Conservation (phyloP, 2,888 invertebrate genomes). For the Aspidiotus destructor region DNA sequence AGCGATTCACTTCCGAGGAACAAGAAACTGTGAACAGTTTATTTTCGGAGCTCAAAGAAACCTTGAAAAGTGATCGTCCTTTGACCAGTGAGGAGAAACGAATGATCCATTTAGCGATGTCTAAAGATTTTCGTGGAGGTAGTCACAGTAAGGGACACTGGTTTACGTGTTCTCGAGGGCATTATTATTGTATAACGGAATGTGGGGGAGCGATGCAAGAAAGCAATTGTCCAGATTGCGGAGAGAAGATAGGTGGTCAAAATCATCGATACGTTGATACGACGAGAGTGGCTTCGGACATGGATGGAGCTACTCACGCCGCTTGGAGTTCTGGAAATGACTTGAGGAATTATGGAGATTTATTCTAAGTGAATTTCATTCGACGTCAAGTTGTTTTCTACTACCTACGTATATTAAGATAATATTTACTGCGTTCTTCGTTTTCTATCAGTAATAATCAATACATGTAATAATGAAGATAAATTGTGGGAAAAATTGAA, state of each 20-base stretch:
- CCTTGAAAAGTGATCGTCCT: constrained; percentile 36
- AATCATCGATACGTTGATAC: constrained; percentile 45
- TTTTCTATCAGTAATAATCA: too few species aligned
- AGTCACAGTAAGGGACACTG: constrained; percentile 51
- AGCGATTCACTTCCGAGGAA: constrained; percentile 36
- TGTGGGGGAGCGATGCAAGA: constrained; percentile 56
- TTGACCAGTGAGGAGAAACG: constrained; percentile 45
- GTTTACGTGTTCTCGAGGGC: constrained; percentile 63
- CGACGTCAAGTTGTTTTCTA: too few species aligned
- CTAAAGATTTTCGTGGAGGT: constrained; percentile 38
- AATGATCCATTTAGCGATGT: constrained; percentile 42
- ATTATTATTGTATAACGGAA: constrained; percentile 55
- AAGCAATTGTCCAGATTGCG: constrained; percentile 51
- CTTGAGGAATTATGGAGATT: constrained; percentile 36
- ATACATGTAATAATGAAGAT: too few species aligned
- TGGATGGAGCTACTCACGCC: constrained; percentile 47
- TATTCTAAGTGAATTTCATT: too few species aligned
- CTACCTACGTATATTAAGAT: too few species aligned
- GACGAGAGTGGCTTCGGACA: constrained; percentile 48
- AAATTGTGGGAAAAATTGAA: too few species aligned
- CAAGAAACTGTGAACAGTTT: constrained; percentile 32
- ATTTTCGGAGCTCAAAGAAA: constrained; percentile 36
- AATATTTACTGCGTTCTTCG: too few species aligned
- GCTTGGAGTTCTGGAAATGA: constrained; percentile 47
- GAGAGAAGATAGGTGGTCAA: constrained; percentile 48